Percentiles rank a stretch among this genome's conserved stretches.
phyloP scores from a whole-genome alignment of 2,888 invertebrate species.

The Mythimna impura region DNA sequence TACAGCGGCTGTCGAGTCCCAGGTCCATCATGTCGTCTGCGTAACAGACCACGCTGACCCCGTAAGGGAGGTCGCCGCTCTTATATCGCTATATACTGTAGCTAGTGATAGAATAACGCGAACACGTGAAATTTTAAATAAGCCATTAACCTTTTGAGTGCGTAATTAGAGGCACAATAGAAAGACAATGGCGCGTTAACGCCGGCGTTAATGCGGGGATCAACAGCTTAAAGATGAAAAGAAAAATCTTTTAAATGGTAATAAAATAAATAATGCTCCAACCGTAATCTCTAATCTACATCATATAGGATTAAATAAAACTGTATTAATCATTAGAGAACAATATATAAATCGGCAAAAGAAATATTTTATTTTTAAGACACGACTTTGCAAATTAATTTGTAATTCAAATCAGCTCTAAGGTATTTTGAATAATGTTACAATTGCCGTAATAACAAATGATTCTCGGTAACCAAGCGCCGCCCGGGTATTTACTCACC shows the following conservation, averaged over 20 bases:
- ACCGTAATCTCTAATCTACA: not conserved
- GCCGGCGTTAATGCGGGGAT: no score
- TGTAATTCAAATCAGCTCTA: not conserved
- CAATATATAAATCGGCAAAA: not conserved
- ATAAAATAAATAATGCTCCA: conserved; percentile 1
- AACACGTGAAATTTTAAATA: no score
- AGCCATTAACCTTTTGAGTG: no score
- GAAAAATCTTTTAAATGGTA: conserved; percentile 17
- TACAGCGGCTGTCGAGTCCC: no score
- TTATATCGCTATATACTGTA: no score
- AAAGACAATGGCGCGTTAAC: no score
- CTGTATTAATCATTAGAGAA: not conserved
- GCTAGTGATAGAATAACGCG: no score
- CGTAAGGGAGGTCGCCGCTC: no score
- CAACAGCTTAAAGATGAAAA: no score
- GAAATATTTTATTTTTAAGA: not conserved
- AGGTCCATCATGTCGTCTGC: no score
- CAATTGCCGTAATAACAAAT: not conserved
- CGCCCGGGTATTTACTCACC: conserved; percentile 1
- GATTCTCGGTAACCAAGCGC: not conserved
- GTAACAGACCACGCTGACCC: no score
- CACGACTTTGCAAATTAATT: not conserved
- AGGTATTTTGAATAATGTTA: conserved; percentile 2
- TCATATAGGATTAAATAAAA: not conserved
- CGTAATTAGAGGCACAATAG: no score